Conservation (phyloP, 2,797 vertebrate genomes). For the Cryptoprocta ferox region DNA sequence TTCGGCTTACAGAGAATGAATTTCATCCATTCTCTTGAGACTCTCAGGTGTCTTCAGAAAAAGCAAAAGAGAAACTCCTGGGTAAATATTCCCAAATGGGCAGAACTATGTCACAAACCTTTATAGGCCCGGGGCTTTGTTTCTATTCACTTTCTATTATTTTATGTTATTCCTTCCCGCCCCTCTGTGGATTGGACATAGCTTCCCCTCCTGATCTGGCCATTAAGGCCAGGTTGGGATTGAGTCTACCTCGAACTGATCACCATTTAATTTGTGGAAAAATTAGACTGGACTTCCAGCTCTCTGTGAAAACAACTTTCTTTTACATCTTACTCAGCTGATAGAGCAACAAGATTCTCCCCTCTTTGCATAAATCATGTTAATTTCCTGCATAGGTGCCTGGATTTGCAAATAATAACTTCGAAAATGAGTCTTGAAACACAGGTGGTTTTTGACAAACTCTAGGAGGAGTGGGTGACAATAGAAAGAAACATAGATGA, state of each 20-base stretch:
- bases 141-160: neutral
- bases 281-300: conserved; percentile 41
- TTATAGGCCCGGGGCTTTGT: neutral
- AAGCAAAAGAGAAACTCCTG: conserved; percentile 1
- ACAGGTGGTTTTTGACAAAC: neutral
- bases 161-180: neutral
- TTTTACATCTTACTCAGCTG: conserved; percentile 56
- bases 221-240: neutral
- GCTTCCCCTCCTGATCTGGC: neutral
- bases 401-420: conserved; percentile 1
- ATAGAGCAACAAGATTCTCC: neutral
- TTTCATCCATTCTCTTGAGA: neutral
- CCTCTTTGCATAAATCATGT: conserved; percentile 63
- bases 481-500: neutral
- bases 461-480: neutral
- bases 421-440: conserved; percentile 22
- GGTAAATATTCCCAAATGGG: neutral
- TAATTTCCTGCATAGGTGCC: conserved; percentile 54
- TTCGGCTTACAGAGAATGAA: conserved; percentile 30
- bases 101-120: neutral
- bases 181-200: neutral
- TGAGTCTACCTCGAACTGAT: neutral
- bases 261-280: conserved; percentile 42
- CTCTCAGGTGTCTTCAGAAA: neutral
- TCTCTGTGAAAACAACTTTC: conserved; percentile 47